Percentiles rank a stretch among this genome's conserved stretches.
These are phyloP conservation scores for Empidonax traillii DNA, from an alignment of 2,113 vertebrate genomes.

Conservation along the genomic window DNA sequence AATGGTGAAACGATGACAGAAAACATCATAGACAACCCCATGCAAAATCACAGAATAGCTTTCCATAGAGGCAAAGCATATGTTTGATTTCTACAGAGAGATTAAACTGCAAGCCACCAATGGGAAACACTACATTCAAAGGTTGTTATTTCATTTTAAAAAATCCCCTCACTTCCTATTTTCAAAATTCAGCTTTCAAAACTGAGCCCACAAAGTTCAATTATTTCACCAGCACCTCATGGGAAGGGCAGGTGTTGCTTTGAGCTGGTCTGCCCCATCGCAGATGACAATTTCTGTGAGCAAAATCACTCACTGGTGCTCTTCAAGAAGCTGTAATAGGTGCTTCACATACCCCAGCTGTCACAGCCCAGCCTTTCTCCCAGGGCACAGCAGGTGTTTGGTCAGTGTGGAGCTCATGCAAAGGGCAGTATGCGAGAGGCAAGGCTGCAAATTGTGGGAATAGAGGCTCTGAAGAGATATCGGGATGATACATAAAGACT, in stretches of 20 bases:
- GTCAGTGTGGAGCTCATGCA: neutral
- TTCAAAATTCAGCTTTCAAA: neutral
- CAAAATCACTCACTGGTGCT: neutral
- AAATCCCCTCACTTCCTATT: neutral
- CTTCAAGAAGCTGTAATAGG: neutral
- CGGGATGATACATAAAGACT: neutral
- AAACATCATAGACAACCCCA: neutral
- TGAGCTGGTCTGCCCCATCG: neutral
- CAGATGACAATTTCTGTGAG: neutral
- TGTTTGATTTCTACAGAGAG: neutral
- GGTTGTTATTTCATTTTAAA: neutral
- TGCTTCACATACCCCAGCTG: rapidly evolving
- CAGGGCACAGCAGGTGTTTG: neutral
- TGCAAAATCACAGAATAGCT: neutral
- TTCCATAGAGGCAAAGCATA: neutral
- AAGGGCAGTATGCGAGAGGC: neutral
- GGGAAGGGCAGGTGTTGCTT: neutral
- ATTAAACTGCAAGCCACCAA: neutral
- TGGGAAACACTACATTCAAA: neutral
- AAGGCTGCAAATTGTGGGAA: neutral
- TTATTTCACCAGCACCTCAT: neutral
- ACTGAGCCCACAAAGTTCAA: neutral
- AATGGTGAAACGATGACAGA: conserved; percentile 41
- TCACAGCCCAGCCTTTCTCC: neutral
- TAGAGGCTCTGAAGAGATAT: neutral